Base-by-base conservation (phyloP, 2,113 vertebrate species). In the Psettodes erumei region DNA sequence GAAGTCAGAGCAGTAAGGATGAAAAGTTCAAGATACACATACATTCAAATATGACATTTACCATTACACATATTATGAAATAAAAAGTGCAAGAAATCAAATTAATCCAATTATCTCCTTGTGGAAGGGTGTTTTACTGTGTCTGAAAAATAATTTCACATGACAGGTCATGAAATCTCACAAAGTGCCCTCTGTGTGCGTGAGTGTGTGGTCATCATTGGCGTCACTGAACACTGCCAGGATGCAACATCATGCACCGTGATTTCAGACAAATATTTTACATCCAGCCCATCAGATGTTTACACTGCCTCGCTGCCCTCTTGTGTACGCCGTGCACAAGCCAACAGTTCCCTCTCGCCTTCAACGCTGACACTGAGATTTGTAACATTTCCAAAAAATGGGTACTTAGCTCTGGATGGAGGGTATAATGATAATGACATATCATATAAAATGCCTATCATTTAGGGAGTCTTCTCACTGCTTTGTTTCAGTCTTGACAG, bases 401-500 rank as follows among this genome's bases (percentile, higher is more conserved):
- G 79, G 30, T 79, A 51, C 81, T 86, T 83, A 53, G 69, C 75
- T 85, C 62, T 71, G 77, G 73, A 80, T 8, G 50, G 66, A 65
- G 71, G 60, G 73, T 85, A 43, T 86, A 82, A 86, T 87, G 81
- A 86, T 90, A 85, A 88, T 85, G 85, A 83, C 61, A 71, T 67
- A 89, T 88, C 8, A 55, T 73, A 66, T 65, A 81, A 85, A 90
- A 91, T 88, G 68, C 86, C 51, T 81, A 77, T 82, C 77, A 77
- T 84, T 81, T 76, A 69, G 35, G 18, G 7, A 85, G 60, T 48
- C 83, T 70, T 75, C 72, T 75, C 71, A 66, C 71, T 64, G 82
- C 71, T 86, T 90, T 89, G 77, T 84, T 67, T 56, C 12, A 56
- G 66, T 69, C 77, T 80, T 68, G 47, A 79, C 79, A 76, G 74